phyloP scores from a whole-genome alignment of 2,888 invertebrate species.

The Megalurothrips usitatus region DNA sequence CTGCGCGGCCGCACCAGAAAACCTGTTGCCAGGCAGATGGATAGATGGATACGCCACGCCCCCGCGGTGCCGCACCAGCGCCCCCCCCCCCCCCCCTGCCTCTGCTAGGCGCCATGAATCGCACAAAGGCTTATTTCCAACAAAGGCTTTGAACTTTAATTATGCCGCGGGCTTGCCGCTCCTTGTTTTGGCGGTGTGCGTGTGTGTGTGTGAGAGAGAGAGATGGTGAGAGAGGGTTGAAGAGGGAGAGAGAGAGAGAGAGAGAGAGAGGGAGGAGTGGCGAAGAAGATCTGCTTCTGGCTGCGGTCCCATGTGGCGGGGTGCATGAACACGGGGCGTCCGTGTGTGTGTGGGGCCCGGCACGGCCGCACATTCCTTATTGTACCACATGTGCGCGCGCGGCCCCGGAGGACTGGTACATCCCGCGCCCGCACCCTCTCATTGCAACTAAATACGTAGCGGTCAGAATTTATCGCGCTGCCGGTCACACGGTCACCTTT shows the following conservation, averaged over 20 bases:
- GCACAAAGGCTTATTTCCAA: conserved; percentile 11
- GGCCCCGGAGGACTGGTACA: not conserved
- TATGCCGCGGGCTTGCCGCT: not conserved
- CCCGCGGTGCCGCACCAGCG: not conserved
- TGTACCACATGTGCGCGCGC: not conserved
- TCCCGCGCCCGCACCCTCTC: not conserved
- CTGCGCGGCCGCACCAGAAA: not conserved
- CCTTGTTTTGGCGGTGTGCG: no score
- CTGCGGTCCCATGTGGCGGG: not conserved
- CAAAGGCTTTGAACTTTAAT: conserved; percentile 23
- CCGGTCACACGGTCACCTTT: conserved; percentile 12
- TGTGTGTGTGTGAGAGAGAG: no score
- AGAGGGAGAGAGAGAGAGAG: no score
- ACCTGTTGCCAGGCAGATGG: not conserved
- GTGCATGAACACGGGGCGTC: not conserved
- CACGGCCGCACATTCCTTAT: conserved; percentile 15
- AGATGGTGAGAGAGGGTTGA: no score
- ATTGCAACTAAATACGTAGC: not conserved
- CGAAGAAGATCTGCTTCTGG: not conserved
- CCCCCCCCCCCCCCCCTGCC: no score
- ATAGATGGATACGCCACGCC: not conserved
- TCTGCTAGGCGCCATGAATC: not conserved
- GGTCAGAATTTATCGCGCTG: conserved; percentile 10
- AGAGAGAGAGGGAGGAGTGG: not conserved
- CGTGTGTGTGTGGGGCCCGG: not conserved